These are phyloP conservation scores for Conus betulinus DNA, from an alignment of 1,140 invertebrate species.

Conservation along the genomic window DNA sequence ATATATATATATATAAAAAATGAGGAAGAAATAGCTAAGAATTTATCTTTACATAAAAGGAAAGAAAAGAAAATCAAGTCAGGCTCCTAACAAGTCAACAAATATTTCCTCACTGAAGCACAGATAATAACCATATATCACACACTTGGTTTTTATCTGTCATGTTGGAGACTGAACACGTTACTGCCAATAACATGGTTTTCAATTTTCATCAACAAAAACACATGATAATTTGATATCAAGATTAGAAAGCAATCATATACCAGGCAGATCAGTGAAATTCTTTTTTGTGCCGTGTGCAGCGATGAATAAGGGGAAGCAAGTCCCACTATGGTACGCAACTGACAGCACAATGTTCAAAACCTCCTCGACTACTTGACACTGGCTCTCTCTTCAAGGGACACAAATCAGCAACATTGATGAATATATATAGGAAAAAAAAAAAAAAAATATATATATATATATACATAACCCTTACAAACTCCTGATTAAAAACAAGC, in stretches of 20 bases:
- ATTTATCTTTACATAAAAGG: too few species aligned
- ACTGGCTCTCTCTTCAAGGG: neutral
- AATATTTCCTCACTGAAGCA: too few species aligned
- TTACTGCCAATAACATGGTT: neutral
- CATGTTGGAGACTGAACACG: neutral
- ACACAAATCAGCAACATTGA: neutral
- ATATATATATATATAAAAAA: too few species aligned
- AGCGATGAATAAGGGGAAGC: conserved; percentile 1
- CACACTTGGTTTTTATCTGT: too few species aligned
- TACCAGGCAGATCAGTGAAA: neutral
- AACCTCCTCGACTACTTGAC: conserved; percentile 2
- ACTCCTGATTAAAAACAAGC: too few species aligned
- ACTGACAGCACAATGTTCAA: conserved; percentile 10
- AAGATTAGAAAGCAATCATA: conserved; percentile 10
- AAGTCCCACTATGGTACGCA: neutral
- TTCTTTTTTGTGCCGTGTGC: conserved; percentile 4
- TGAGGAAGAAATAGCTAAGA: too few species aligned
- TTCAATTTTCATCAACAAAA: neutral
- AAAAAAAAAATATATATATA: neutral
- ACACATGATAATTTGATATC: neutral
- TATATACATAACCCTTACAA: neutral
- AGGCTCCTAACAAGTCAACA: too few species aligned
- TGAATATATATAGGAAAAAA: neutral
- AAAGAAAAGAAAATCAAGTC: too few species aligned
- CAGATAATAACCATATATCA: too few species aligned